These are phyloP conservation scores for Haemorhous mexicanus DNA, from an alignment of 2,113 vertebrate genomes.

Conservation along the genomic window DNA sequence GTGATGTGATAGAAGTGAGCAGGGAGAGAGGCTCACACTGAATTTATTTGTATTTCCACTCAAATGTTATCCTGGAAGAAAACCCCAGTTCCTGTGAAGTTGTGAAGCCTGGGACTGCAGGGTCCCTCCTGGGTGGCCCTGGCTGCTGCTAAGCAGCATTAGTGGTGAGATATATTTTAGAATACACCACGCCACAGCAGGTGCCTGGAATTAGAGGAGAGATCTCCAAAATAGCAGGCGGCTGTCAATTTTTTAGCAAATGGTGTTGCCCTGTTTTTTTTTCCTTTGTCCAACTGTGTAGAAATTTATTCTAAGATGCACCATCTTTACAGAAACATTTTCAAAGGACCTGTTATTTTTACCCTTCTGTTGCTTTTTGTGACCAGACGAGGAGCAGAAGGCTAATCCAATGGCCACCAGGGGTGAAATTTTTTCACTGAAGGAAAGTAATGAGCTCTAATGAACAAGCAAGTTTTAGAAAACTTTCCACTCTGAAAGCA, in stretches of 20 bases:
- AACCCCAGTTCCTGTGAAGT: neutral
- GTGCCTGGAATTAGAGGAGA: neutral
- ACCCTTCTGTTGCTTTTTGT: conserved; percentile 28
- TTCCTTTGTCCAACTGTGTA: conserved; percentile 2
- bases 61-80: neutral
- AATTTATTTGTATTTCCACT: neutral
- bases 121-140: neutral
- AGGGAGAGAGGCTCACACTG: neutral
- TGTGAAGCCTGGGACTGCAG: neutral
- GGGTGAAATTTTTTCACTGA: neutral
- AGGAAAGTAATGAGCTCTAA: neutral
- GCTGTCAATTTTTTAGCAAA: conserved; percentile 39
- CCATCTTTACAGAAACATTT: conserved; percentile 3
- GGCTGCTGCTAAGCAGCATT: neutral
- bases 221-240: conserved; percentile 32
- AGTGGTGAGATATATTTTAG: neutral
- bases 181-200: conserved; percentile 1
- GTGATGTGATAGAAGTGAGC: neutral
- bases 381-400: neutral
- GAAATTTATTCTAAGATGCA: conserved; percentile 45
- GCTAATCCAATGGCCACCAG: neutral
- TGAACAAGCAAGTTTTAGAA: neutral
- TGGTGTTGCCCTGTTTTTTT: conserved; percentile 3
- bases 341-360: conserved; percentile 30
- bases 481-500: neutral